Evolutionary conservation across 2,113 vertebrate species (phyloP).

Genomic region (Myrmophylax atrothorax): DNA sequence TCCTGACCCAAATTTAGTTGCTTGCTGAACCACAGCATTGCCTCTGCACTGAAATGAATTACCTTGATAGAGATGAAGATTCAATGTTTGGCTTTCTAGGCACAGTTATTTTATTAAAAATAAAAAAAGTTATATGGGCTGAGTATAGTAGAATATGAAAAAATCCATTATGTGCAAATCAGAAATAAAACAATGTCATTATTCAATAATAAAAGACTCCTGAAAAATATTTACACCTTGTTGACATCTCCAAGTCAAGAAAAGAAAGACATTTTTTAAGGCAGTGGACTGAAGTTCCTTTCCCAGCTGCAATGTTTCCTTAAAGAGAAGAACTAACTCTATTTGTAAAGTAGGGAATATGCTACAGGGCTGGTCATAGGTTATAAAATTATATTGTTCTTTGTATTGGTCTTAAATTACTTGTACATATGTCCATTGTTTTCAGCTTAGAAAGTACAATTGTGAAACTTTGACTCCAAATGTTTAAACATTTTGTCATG

Average conservation of each 20-base stretch:
- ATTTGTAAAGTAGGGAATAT: not conserved
- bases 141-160: not conserved
- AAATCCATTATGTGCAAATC: not conserved
- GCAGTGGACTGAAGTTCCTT: not conserved
- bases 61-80: not conserved
- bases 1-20: not conserved
- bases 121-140: not conserved
- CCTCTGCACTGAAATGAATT: not conserved
- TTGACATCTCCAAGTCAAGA: not conserved
- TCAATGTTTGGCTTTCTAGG: not conserved
- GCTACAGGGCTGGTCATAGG: not conserved
- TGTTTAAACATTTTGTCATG: not conserved
- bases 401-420: not conserved
- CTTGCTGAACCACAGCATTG: not conserved
- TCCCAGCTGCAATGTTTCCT: not conserved
- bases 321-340: constrained; percentile 7
- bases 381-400: not conserved
- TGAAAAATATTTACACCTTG: constrained; percentile 5
- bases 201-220: not conserved
- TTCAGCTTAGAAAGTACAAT: not conserved
- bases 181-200: not conserved
- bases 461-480: not conserved
- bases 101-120: not conserved
- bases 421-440: not conserved
- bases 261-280: not conserved